A percentile compares a stretch with the other conserved stretches of the same genome.
phyloP scores from a whole-genome alignment of 2,888 invertebrate species.

The Ochropacha duplaris region DNA sequence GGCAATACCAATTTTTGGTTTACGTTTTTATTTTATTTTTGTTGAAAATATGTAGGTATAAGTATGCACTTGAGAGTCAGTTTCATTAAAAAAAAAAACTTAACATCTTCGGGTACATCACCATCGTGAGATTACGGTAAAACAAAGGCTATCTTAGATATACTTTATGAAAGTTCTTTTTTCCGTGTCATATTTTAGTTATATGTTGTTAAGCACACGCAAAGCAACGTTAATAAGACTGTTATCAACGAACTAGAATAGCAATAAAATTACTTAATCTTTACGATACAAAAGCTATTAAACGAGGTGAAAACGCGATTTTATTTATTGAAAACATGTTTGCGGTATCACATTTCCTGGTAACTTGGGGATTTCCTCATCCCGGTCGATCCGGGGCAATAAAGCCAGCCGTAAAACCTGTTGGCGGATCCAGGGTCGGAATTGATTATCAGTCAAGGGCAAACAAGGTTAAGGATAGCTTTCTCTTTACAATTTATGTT shows the following conservation, averaged over 20 bases:
- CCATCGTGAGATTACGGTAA: too few species aligned
- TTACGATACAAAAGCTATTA: background rate
- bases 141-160: too few species aligned
- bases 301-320: conserved; percentile 12
- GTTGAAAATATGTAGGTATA: too few species aligned
- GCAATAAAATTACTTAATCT: background rate
- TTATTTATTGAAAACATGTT: conserved; percentile 65
- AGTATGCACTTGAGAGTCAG: too few species aligned
- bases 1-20: too few species aligned
- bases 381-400: conserved; percentile 48
- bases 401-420: conserved; percentile 68
- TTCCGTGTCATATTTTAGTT: too few species aligned
- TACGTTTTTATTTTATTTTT: too few species aligned
- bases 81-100: too few species aligned
- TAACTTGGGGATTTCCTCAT: conserved; percentile 42
- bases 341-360: conserved; percentile 30
- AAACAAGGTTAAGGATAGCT: conserved; percentile 47
- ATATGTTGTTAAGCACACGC: too few species aligned
- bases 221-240: background rate
- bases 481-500: background rate
- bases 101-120: too few species aligned
- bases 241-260: background rate
- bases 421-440: conserved; percentile 48
- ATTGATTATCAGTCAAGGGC: conserved; percentile 60
- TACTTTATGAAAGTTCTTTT: too few species aligned